Evolutionary conservation across 1,140 invertebrate genomes (phyloP), one percentile per base, ranked within the genome.

Genomic region (Xylocopa sonorina): DNA sequence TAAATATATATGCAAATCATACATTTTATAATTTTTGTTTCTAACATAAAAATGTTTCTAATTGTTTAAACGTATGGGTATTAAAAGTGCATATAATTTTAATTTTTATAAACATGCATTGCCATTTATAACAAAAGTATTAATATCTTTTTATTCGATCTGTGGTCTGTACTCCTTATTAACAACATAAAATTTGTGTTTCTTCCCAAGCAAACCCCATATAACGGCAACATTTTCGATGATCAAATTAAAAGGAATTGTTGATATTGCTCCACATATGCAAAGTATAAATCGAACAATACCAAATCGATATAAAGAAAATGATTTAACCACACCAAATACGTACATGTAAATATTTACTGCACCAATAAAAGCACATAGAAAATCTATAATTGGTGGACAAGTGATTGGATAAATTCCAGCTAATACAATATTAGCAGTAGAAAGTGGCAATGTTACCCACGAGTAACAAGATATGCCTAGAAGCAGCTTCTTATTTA

Each of bases 341-440:
- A 99, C 95, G 89, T 98, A 99, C 96, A 99, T 98, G 91, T 99
- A 99, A 86, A 99, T 96, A 91, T 98, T 98, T 6, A 98, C 96
- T 57, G 96, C 98, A 64, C 96, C 97, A 80, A 98, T 97, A 88
- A 99, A 99, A 57, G 96, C 96, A 92, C 97, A 97, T 3, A 98
- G 86, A 80, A 98, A 95, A 91, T 99, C 97, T 78, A 99, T 95
- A 43, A 96, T 58, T 69, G 95, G 94, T 64, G 97, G 96, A 91
- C 97, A 97, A 1, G 97, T 96, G 83, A 99, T 97, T 0, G 98
- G 98, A 93, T 95, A 98, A 7, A 98, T 89, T 3, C 95, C 95
- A 3, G 97, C 97, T 66, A 99, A 93, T 34, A 98, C 91, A 18
- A 99, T 94, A 91, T 98, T 99, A 16, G 97, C 97, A 16, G 97